Base-by-base conservation (phyloP, 2,888 invertebrate species). In the Drosophila helvetica region DNA sequence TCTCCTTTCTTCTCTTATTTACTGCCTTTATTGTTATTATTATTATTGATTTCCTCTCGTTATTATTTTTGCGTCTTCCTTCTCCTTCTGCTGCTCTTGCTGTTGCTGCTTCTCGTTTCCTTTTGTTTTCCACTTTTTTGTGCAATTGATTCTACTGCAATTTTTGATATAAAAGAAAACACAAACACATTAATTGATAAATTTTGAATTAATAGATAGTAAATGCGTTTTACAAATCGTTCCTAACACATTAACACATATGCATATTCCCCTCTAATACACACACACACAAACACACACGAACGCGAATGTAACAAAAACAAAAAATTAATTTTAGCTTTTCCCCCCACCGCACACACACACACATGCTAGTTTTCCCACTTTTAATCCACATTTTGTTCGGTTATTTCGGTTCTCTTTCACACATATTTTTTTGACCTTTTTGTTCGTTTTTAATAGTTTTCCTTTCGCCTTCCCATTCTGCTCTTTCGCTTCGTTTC, bases 301-400 rank as follows among this genome's bases (percentile, higher is more conserved):
- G 17, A 54, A 71, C 69, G 72, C 84, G 73, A 75, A 73, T 87
- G 86, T 70, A 85, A 83, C 82, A 87, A 86, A 80, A 88, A 86
- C 84, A 85, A 88, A 82, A 83, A 88, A 71, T 86, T 83, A 78
- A 88, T 80, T 84, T 88, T 84, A 83, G 77, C 80, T 83, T 74
- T 86, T 87, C 78, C 69, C 82, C 77, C 83, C 79, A 54, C 47
- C 78, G 69, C 78, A 73, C 51, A 60, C 61, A 64, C 79, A 75
- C 58, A 53, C 48, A 56, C 56, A 56, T 73, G 74, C 77, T 74
- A 79, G 67, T 73, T 83, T 78, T 88, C 83, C 79, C 86, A 79
- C 67, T 87, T 85, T 75, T 87, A 54, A 79, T 75, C 68, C 82
- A 86, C 87, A 87, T 80, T 80, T 69, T 77, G 78, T 72, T 61